A percentile compares a stretch with the other conserved stretches of the same genome.
These are phyloP conservation scores for Trogon surrucura DNA, from an alignment of 2,113 vertebrate species.

Conservation along the genomic window DNA sequence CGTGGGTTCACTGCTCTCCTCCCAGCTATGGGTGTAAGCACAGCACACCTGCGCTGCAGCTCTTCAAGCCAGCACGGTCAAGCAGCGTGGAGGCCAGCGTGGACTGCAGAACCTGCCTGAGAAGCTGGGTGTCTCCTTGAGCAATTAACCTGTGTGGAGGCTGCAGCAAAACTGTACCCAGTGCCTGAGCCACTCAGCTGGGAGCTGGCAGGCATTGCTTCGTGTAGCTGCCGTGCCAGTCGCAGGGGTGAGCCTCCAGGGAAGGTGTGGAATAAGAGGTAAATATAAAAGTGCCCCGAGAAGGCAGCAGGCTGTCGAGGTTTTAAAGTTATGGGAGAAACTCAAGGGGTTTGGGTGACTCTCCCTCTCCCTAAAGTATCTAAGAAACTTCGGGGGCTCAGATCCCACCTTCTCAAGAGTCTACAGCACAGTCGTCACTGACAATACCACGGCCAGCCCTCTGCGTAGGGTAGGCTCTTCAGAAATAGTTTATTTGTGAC, in stretches of 20 bases:
- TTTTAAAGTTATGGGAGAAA: background rate
- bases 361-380: background rate
- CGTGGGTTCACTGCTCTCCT: background rate
- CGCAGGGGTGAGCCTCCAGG: background rate
- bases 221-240: background rate
- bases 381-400: background rate
- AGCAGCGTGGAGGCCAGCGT: background rate
- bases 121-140: background rate
- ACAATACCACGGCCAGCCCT: background rate
- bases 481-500: background rate
- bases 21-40: background rate
- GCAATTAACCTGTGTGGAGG: background rate
- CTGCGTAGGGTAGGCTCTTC: background rate
- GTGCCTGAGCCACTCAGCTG: background rate
- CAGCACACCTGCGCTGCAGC: background rate
- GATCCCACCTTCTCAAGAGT: background rate
- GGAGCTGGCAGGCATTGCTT: background rate
- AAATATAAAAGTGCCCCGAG: background rate
- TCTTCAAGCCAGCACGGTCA: fast-evolving
- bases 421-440: background rate
- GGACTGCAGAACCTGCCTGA: background rate
- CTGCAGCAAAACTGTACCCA: background rate
- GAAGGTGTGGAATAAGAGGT: background rate
- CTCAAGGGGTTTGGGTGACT: background rate
- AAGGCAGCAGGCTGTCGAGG: background rate